These are phyloP conservation scores for Leucoptera coffeella DNA, from an alignment of 2,888 invertebrate species.

Conservation along the genomic window DNA sequence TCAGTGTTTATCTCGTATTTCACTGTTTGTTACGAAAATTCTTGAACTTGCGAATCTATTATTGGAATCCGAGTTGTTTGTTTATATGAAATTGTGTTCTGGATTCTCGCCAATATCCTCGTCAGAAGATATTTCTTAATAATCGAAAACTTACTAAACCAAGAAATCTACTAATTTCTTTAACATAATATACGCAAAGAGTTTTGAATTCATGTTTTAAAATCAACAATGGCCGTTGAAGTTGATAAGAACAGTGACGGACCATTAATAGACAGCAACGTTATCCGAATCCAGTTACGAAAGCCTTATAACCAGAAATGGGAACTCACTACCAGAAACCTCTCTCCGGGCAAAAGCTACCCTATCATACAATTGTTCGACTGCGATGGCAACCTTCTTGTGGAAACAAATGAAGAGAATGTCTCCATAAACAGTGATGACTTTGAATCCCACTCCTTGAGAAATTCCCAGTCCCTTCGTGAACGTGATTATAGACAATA, in stretches of 20 bases:
- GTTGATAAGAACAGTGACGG: constrained; percentile 35
- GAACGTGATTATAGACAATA: constrained; percentile 34
- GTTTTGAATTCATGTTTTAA: constrained; percentile 12
- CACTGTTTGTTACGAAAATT: no score
- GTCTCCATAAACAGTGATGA: constrained; percentile 40
- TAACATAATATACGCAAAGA: constrained; percentile 12
- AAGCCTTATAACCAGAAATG: constrained; percentile 58
- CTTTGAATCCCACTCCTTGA: constrained; percentile 17
- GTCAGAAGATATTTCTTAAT: no score
- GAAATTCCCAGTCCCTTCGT: constrained; percentile 24
- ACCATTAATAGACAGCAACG: constrained; percentile 44
- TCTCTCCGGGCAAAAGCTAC: constrained; percentile 52
- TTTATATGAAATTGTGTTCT: no score
- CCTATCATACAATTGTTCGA: constrained; percentile 60
- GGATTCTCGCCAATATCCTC: no score
- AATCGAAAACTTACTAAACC: no score
- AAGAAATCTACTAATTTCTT: constrained; percentile 34
- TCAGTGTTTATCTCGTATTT: no score
- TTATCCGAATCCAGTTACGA: constrained; percentile 56
- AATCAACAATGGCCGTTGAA: constrained; percentile 9
- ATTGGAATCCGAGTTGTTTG: no score
- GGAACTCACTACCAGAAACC: constrained; percentile 58
- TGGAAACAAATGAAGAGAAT: constrained; percentile 55
- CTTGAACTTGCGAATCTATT: no score
- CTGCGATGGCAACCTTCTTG: constrained; percentile 54